Percentiles rank a stretch among this genome's conserved stretches.
phyloP scores from a whole-genome alignment of 2,113 vertebrate species.

The Actenoides lindsayi region DNA sequence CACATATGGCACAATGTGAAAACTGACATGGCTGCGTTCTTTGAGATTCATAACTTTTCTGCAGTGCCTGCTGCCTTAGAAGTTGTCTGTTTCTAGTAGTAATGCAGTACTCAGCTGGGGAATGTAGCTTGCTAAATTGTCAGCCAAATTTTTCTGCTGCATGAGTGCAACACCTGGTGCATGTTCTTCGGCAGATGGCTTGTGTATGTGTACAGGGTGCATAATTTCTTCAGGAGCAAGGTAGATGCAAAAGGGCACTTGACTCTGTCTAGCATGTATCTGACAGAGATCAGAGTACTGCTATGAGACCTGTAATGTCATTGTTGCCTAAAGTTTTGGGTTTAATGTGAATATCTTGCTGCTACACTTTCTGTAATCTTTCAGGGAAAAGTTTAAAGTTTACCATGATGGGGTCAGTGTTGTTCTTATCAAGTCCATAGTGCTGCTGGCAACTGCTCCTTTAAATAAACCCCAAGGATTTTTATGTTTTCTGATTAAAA shows the following conservation, averaged over 20 bases:
- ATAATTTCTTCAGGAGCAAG: not conserved
- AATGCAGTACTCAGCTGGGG: not conserved
- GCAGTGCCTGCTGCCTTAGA: slow-evolving; percentile 1
- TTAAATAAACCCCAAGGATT: not conserved
- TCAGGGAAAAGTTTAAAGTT: not conserved
- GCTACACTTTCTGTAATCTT: not conserved
- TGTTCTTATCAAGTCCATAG: not conserved
- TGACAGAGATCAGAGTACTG: not conserved
- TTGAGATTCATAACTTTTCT: not conserved
- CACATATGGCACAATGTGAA: not conserved
- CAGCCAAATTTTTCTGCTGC: not conserved
- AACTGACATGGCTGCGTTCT: not conserved
- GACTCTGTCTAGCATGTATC: not conserved
- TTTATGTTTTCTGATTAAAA: not conserved
- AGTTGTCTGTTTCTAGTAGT: not conserved
- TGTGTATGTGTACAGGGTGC: not conserved
- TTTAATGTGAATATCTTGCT: not conserved
- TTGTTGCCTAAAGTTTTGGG: not conserved
- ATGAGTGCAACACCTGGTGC: not conserved
- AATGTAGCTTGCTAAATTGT: not conserved
- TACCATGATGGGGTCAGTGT: not conserved
- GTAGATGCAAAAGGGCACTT: not conserved
- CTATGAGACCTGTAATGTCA: not conserved
- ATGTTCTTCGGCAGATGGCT: slow-evolving; percentile 2
- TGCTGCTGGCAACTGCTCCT: not conserved